Base-by-base conservation (phyloP, 2,113 vertebrate species). In the Laticauda laticaudata region DNA sequence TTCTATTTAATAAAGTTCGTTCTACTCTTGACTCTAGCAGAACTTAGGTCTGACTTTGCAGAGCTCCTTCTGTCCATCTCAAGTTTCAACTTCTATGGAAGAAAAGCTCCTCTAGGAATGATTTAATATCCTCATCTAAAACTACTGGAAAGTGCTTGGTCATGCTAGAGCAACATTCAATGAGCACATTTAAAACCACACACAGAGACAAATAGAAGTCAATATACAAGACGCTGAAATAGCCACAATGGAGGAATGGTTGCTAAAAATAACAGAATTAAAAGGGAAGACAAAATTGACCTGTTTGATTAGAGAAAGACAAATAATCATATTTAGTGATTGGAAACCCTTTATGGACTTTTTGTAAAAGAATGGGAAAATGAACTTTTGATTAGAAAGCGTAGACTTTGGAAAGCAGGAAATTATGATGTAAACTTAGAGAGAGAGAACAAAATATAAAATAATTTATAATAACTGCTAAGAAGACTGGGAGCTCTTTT, bases 1-100 rank as follows among this genome's bases (percentile, higher is more conserved):
- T 85, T 91, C 92, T 85, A 75, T 89, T 91, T 89, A 85, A 89
- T 89, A 29, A 91, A 54, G 43, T 39, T 86, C 23, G 20, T 15
- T 85, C 23, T 91, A 87, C 64, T 90, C n/a, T 57, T 57, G 51
- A 75, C 86, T 61, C 69, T 1, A 0, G 87, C 86, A n/a, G 18
- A 14, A 87, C 54, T 89, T 94, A 0, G 64, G 64, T 0, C 34
- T 81, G 15, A 34, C n/a, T 39, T 56, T 94, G 14, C 45, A 43
- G 64, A 89, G 45, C 23, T 57, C 90, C 45, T 93, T 90, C 92
- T 93, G 56, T 53, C 64, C 89, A 54, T 12, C 59, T 56, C 57
- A 56, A 6, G 10, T 93, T 91, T 56, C 69, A 10, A 29, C 54
- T 90, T 57, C 48, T 55, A 43, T 61, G 48, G 51, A 45, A 87